A percentile compares a stretch with the other conserved stretches of the same genome.
These are phyloP conservation scores for Sphinx pinastri DNA, from an alignment of 2,888 invertebrate genomes.

Conservation along the genomic window DNA sequence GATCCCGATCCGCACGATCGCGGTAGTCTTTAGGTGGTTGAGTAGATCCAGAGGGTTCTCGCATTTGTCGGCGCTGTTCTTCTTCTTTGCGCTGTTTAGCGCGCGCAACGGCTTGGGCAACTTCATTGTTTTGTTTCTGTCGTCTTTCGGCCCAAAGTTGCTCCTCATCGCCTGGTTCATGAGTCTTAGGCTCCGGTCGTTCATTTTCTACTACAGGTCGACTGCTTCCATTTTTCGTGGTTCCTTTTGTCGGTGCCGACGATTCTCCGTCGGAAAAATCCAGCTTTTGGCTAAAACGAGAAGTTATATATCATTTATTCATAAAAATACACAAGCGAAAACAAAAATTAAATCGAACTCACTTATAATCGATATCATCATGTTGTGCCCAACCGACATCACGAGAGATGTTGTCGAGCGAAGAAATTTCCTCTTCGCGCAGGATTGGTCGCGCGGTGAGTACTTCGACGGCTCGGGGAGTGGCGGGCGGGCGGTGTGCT, in stretches of 20 bases:
- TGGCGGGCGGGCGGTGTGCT: slow-evolving; percentile 57
- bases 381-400: slow-evolving; percentile 96
- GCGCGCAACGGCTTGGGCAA: slow-evolving; percentile 91
- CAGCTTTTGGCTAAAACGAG: slow-evolving; percentile 89
- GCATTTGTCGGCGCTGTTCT: slow-evolving; percentile 89
- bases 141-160: slow-evolving; percentile 89
- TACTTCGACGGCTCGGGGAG: slow-evolving; percentile 85
- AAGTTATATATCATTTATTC: neutral
- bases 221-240: slow-evolving; percentile 59
- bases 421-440: slow-evolving; percentile 95
- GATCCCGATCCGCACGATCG: slow-evolving; percentile 59
- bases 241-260: slow-evolving; percentile 64
- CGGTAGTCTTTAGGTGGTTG: slow-evolving; percentile 50
- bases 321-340: neutral
- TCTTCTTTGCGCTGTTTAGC: slow-evolving; percentile 94
- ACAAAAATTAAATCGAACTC: slow-evolving; percentile 46
- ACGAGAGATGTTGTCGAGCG: slow-evolving; percentile 95
- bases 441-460: slow-evolving; percentile 93
- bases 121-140: slow-evolving; percentile 87
- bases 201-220: slow-evolving; percentile 66
- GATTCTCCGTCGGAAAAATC: slow-evolving; percentile 96
- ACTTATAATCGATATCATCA: slow-evolving; percentile 97
- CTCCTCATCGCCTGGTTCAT: slow-evolving; percentile 73
- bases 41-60: slow-evolving; percentile 61
- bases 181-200: slow-evolving; percentile 67